phyloP scores from a whole-genome alignment of 2,797 vertebrate species.

The Oryzias dopingdopingensis region DNA sequence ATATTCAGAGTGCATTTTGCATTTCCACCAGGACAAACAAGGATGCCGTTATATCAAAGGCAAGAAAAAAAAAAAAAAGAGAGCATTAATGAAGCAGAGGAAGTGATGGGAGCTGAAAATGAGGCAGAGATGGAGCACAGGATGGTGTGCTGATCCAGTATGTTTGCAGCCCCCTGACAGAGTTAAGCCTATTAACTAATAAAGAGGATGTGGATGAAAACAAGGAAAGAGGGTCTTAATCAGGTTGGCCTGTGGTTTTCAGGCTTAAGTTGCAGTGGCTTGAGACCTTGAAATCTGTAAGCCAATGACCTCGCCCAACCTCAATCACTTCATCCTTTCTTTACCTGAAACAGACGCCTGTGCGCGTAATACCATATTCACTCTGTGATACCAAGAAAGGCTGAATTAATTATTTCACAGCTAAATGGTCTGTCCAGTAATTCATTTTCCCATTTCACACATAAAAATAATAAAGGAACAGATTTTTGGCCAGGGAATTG shows the following conservation, averaged over 20 bases:
- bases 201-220: slow-evolving; percentile 63
- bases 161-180: slow-evolving; percentile 46
- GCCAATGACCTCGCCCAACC: slow-evolving; percentile 33
- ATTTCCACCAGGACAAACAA: slow-evolving; percentile 4
- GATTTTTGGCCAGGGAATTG: slow-evolving; percentile 21
- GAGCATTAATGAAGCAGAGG: slow-evolving; percentile 25
- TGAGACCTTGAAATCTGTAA: slow-evolving; percentile 40
- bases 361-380: neutral
- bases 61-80: slow-evolving; percentile 6
- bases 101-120: slow-evolving; percentile 11
- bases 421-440: slow-evolving; percentile 27
- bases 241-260: slow-evolving; percentile 62
- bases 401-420: slow-evolving; percentile 39
- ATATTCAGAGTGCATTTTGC: neutral
- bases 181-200: slow-evolving; percentile 72
- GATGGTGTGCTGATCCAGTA: slow-evolving; percentile 53
- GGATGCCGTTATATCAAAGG: slow-evolving; percentile 2
- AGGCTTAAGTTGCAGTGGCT: slow-evolving; percentile 50
- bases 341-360: slow-evolving; percentile 25
- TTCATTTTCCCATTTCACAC: slow-evolving; percentile 31
- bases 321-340: slow-evolving; percentile 1
- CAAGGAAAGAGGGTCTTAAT: slow-evolving; percentile 68
- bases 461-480: slow-evolving; percentile 19
- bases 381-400: slow-evolving; percentile 22
- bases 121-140: slow-evolving; percentile 40